A percentile compares a stretch with the other conserved stretches of the same genome.
These are phyloP conservation scores for Neelides sp. DNA, from an alignment of 1,140 invertebrate genomes.

Conservation along the genomic window DNA sequence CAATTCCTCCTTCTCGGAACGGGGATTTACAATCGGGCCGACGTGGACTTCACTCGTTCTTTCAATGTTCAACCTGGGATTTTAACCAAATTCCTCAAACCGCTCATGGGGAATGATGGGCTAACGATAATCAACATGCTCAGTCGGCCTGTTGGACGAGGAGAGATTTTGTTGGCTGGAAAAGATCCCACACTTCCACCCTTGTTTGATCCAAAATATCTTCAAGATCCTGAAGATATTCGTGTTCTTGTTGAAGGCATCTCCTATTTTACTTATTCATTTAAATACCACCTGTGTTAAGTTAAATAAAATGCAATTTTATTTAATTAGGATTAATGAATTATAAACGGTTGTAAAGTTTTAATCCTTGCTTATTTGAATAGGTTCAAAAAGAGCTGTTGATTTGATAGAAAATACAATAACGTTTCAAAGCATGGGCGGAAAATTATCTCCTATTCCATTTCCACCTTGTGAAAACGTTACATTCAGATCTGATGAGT, in stretches of 20 bases:
- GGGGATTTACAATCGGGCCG: constrained; percentile 10
- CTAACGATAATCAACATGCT: constrained; percentile 22
- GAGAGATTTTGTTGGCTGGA: constrained; percentile 42
- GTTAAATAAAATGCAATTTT: neutral
- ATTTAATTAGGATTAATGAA: neutral
- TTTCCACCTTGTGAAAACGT: constrained; percentile 48
- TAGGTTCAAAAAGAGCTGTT: constrained; percentile 9
- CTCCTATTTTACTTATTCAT: neutral
- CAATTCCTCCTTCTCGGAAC: constrained; percentile 14
- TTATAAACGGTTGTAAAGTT: no score
- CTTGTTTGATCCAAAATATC: constrained; percentile 52
- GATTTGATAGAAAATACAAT: constrained; percentile 13
- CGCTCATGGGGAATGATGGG: constrained; percentile 13
- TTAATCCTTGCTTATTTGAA: no score
- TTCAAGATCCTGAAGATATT: constrained; percentile 36
- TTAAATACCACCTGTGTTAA: neutral
- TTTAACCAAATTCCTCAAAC: constrained; percentile 11
- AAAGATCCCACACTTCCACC: constrained; percentile 47
- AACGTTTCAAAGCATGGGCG: constrained; percentile 36
- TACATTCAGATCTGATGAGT: constrained; percentile 39
- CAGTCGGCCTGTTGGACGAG: constrained; percentile 36
- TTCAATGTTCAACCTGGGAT: constrained; percentile 14
- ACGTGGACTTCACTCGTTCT: constrained; percentile 15
- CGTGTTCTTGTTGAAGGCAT: constrained; percentile 32
- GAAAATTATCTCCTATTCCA: constrained; percentile 53